Percentiles rank a stretch among this genome's conserved stretches.
These are phyloP conservation scores for Dryocosmus kuriphilus DNA, from an alignment of 2,888 invertebrate genomes.

Conservation along the genomic window DNA sequence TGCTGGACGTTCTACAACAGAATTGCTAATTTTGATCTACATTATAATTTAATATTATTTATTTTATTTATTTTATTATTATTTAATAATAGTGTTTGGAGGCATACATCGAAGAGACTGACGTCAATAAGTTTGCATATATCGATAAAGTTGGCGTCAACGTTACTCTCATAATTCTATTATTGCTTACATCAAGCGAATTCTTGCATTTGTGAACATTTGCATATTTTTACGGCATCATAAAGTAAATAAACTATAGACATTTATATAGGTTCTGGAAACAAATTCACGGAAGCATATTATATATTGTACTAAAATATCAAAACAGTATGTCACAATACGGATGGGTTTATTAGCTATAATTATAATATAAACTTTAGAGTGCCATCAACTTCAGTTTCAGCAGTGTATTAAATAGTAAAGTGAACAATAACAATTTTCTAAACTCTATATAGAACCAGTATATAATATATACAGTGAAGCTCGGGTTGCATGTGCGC, in stretches of 20 bases:
- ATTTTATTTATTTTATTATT: too few relatives aligned
- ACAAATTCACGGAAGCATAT: background rate
- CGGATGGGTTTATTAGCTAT: constrained; percentile 6
- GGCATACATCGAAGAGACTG: background rate
- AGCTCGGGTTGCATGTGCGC: background rate
- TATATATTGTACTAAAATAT: too few relatives aligned
- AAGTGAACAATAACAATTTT: constrained; percentile 27
- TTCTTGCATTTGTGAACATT: constrained; percentile 3
- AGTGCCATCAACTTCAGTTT: constrained; percentile 4
- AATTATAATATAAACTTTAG: constrained; percentile 27
- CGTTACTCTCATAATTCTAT: constrained; percentile 34
- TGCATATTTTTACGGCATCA: background rate
- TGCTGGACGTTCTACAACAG: too few relatives aligned
- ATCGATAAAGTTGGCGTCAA: constrained; percentile 23
- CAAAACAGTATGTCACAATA: background rate
- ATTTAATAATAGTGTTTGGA: background rate
- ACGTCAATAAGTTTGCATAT: constrained; percentile 35
- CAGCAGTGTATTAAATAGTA: constrained; percentile 6
- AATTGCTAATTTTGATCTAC: too few relatives aligned
- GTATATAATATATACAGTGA: background rate
- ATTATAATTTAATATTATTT: too few relatives aligned
- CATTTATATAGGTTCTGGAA: background rate
- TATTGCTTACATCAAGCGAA: background rate
- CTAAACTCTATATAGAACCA: background rate
- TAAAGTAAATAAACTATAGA: background rate